These are phyloP conservation scores for Calonectris borealis DNA, from an alignment of 2,113 vertebrate genomes.

Conservation along the genomic window DNA sequence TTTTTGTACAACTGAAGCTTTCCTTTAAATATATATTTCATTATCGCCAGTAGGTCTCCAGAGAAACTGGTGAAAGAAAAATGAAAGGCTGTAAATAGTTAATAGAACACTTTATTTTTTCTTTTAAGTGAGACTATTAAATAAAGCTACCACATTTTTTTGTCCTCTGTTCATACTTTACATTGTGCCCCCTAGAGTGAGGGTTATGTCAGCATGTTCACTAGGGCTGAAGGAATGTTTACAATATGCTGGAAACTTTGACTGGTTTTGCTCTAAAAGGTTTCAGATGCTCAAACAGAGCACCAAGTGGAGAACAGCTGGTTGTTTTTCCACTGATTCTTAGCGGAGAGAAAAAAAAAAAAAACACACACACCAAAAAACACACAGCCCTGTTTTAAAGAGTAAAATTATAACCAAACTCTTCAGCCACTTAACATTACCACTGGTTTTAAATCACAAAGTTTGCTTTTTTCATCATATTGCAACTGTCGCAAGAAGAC, in stretches of 20 bases:
- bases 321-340: conserved; percentile 15
- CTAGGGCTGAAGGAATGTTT: conserved; percentile 70
- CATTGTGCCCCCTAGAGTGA: conserved; percentile 43
- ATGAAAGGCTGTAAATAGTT: conserved; percentile 60
- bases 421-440: background rate
- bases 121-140: conserved; percentile 61
- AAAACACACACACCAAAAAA: background rate
- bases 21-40: conserved; percentile 39
- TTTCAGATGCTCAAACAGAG: conserved; percentile 76
- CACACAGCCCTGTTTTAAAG: background rate
- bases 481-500: background rate
- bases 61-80: background rate
- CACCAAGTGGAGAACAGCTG: conserved; percentile 71
- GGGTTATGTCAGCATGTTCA: conserved; percentile 55
- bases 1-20: background rate
- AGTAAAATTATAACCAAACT: background rate
- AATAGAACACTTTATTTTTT: conserved; percentile 43
- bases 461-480: background rate
- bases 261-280: conserved; percentile 66
- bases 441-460: background rate
- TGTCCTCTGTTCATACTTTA: conserved; percentile 49
- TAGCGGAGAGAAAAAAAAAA: background rate
- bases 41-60: conserved; percentile 43
- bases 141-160: conserved; percentile 48
- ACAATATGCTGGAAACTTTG: conserved; percentile 71